These are phyloP conservation scores for Ctenoplectra terminalis DNA, from an alignment of 1,140 invertebrate species.

Conservation along the genomic window DNA sequence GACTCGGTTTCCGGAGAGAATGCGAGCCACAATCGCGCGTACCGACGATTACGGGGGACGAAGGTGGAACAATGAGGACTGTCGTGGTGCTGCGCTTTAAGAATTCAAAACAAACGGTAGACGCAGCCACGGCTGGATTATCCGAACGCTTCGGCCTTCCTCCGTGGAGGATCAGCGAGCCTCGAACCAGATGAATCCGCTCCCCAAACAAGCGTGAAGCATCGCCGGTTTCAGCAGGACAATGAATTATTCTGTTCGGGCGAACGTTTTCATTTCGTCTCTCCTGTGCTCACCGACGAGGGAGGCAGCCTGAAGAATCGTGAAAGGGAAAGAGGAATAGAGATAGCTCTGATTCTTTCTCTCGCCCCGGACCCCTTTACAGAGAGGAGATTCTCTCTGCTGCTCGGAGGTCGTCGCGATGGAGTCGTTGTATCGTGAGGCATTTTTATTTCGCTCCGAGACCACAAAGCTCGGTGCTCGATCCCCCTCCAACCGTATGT, in stretches of 20 bases:
- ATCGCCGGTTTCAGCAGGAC: constrained; percentile 65
- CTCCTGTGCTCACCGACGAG: constrained; percentile 30
- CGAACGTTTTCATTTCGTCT: constrained; percentile 76
- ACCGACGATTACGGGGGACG: background rate
- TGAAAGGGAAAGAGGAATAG: constrained; percentile 45
- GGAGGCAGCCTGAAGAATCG: constrained; percentile 33
- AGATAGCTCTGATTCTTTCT: constrained; percentile 13
- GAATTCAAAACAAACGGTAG: constrained; percentile 58
- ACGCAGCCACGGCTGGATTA: constrained; percentile 43
- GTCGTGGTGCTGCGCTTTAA: constrained; percentile 32
- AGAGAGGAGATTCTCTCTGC: background rate
- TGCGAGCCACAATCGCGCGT: background rate
- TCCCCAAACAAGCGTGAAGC: constrained; percentile 73
- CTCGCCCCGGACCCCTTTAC: constrained; percentile 30
- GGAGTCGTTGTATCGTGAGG: constrained; percentile 47
- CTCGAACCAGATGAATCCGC: constrained; percentile 70
- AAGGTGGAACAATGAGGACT: constrained; percentile 25
- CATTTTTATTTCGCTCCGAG: constrained; percentile 60
- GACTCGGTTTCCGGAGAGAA: background rate
- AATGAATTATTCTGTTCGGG: constrained; percentile 78
- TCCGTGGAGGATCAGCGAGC: constrained; percentile 50
- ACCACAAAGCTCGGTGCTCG: constrained; percentile 18
- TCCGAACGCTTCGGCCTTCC: constrained; percentile 30
- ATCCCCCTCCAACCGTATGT: constrained; percentile 20
- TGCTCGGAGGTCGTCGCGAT: constrained; percentile 25